Evolutionary conservation across 2,888 invertebrate species (phyloP).

Genomic region (Drosophila diplacantha): DNA sequence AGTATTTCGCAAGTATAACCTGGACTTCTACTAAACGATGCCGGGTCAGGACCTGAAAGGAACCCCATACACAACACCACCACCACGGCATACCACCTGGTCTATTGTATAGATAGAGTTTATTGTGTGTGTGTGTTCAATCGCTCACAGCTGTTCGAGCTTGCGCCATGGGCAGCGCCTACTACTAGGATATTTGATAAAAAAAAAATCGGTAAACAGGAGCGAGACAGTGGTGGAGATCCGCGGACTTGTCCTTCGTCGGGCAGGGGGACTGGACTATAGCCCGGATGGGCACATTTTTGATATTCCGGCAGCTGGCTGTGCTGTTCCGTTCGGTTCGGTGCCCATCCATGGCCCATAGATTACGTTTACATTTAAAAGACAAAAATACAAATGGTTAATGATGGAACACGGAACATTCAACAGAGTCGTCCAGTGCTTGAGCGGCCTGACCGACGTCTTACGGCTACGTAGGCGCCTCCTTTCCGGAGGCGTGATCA

Average conservation of each 20-base stretch:
- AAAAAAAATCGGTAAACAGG: slow-evolving; percentile 11
- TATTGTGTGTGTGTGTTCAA: slow-evolving; percentile 26
- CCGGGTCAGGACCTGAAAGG: not conserved
- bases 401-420: slow-evolving; percentile 13
- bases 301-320: not conserved
- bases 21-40: not conserved
- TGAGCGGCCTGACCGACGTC: slow-evolving; percentile 6
- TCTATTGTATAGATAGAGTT: slow-evolving; percentile 27
- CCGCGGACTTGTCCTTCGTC: not conserved
- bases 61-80: not conserved
- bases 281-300: slow-evolving; percentile 1
- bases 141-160: slow-evolving; percentile 23
- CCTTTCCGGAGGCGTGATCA: slow-evolving; percentile 2
- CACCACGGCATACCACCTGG: not conserved
- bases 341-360: not conserved
- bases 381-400: slow-evolving; percentile 21
- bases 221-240: not conserved
- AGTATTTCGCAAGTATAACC: not conserved
- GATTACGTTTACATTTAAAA: slow-evolving; percentile 8
- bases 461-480: slow-evolving; percentile 12
- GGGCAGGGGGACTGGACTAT: not conserved
- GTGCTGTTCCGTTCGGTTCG: not conserved
- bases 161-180: slow-evolving; percentile 10
- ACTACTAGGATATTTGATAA: slow-evolving; percentile 11
- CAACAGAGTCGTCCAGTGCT: slow-evolving; percentile 16